Base-by-base conservation (phyloP, 2,888 invertebrate genomes). In the Tenthredo notha region DNA sequence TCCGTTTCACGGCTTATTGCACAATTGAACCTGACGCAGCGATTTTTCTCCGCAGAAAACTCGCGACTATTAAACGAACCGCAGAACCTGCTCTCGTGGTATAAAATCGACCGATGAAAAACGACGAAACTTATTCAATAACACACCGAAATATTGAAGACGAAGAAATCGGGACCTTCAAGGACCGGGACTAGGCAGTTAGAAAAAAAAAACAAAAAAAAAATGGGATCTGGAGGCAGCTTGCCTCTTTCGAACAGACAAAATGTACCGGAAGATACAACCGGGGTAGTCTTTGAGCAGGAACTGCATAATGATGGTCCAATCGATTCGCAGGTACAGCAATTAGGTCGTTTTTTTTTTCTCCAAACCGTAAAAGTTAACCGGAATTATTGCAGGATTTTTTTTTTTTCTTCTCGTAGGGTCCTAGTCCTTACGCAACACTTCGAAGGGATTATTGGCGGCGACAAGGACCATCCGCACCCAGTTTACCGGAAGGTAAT, bases 401-500 rank as follows among this genome's bases (percentile, higher is more conserved):
- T 33, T 29, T 33, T 67, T 75, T 67, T 33, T 33, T 33, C 12
- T 33, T 67, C 72, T n/a, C 21, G n/a, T 83, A 91, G 91, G 89
- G 87, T 85, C 87, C 88, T 9, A 89, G 88, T 87, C 87, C 88
- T 6, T 90, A 89, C 47, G 86, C 88, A 54, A 88, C 89, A 29
- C 70, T 89, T 72, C 89, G 85, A 33, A 87, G 86, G 70, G 90
- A 90, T 47, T 91, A 90, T 87, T 89, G 87, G 85, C 89, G 90
- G 90, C 88, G 88, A 67, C 90, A 89, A 33, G 89, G 88, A 86
- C 88, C 91, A 82, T 86, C 89, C 15, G 88, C 89, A 65, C 88
- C 90, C 43, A 89, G 87, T 86, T 83, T 90, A 47, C 88, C 90
- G 58, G 90, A 88, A 85, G 80, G 88, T 67, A 87, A 65, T 65